Base-by-base conservation (phyloP, 2,888 invertebrate species). In the Drosophila parthenogenetica region DNA sequence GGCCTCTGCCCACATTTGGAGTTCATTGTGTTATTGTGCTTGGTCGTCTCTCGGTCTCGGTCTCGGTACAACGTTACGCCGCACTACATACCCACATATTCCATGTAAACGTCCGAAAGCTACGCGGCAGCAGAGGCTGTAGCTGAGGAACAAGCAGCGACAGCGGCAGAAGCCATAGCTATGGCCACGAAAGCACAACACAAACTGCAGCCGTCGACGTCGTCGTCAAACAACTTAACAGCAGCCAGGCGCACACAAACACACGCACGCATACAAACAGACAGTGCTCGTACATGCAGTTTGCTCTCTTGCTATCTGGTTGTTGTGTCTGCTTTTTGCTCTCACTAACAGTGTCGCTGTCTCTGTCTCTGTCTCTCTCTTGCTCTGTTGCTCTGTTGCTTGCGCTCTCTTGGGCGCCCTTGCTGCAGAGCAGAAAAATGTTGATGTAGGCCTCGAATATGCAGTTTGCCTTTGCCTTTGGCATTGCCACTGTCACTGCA, bases 21-120 rank as follows among this genome's bases (percentile, higher is more conserved):
- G 90, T 89, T 89, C 89, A 89, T 89, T 89, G 90, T 89, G 89
- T 88, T 88, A 88, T 88, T 88, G 89, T 90, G 90, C 77, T 87
- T 85, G 80, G 72, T 64, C 79, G 80, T 78, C 69, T 72, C 69
- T 79, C 66, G 78, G 76, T 69, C 71, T 84, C 73, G 76, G 72
- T 71, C 84, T 80, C 70, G 73, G 59, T 66, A 62, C 64, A 73
- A 32, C 59, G 53, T 64, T 70, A 45, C 63, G 69, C 79, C 73
- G 74, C 87, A 82, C 89, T 89, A 90, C 84, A 90, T 90, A 89
- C 90, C 88, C 87, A 87, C 79, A 87, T 88, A 88, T 81, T 79
- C 79, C 84, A 74, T 81, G 84, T 70, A 78, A 86, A 78, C 73
- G 73, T 71, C 25, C 77, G 45, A 76, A 73, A 80, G 80, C 80